Conservation (phyloP, 2,888 invertebrate genomes). For the Actias luna region DNA sequence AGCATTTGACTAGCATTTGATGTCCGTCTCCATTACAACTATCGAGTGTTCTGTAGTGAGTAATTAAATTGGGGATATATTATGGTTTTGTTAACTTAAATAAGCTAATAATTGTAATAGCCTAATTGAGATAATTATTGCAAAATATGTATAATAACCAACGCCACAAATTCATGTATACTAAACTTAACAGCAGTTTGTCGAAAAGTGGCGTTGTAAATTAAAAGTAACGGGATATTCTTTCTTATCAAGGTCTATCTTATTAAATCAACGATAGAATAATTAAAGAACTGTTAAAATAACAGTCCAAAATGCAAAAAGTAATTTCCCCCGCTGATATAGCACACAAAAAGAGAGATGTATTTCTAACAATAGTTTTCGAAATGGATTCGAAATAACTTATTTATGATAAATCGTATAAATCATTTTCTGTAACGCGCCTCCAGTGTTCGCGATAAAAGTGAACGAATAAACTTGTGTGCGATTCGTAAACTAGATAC, state of each 20-base stretch:
- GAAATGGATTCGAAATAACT: constrained; percentile 69
- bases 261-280: not conserved
- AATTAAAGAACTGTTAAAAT: constrained; percentile 18
- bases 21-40: too few relatives aligned
- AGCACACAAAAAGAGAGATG: constrained; percentile 23
- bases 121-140: too few relatives aligned
- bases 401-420: constrained; percentile 80
- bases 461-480: constrained; percentile 76
- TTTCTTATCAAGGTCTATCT: not conserved
- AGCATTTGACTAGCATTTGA: too few relatives aligned
- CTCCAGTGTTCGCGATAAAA: constrained; percentile 67
- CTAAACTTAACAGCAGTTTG: not conserved
- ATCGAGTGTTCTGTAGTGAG: too few relatives aligned
- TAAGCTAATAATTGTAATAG: too few relatives aligned
- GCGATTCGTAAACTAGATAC: constrained; percentile 74
- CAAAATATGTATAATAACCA: too few relatives aligned
- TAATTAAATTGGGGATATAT: too few relatives aligned
- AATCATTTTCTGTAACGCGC: constrained; percentile 77
- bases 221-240: not conserved
- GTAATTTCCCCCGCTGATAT: constrained; percentile 7
- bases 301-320: constrained; percentile 4
- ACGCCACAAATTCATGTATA: not conserved
- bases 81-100: too few relatives aligned
- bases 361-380: constrained; percentile 58
- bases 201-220: not conserved